Evolutionary conservation across 2,113 vertebrate genomes (phyloP), one percentile per base, ranked within the genome.

Genomic region (Heterotis niloticus): DNA sequence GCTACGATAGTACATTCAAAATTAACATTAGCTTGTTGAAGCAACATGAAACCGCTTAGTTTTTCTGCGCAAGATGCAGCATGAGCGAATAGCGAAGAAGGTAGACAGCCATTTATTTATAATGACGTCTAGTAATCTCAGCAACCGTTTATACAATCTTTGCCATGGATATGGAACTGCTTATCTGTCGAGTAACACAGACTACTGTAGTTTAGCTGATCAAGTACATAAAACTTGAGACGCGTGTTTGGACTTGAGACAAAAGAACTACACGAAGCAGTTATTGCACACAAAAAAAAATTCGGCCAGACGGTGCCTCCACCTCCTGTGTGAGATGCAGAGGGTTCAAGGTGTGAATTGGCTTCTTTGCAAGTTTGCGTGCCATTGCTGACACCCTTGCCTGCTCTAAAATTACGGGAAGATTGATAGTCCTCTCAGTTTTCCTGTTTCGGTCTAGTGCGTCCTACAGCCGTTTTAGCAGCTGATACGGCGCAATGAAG

Each of bases 391-490:
- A 20, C 51, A 4, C 69, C 51, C 34, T 72, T 51, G 44, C 29
- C 51, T n/a, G 29, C 51, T 72, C 69, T 51, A 72, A 72, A 54
- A 72, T 51, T 34, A 72, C 69, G 23, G 51, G 20, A 72, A 52
- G 75, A 77, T 54, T 64, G 54, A 77, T 65, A 20, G 23, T 11
- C 34, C 23, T 56, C 62, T 56, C 64, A 66, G 51, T 26, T 56
- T 17, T n/a, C 64, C 24, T 23, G 64, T 66, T 66, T 64, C 23
- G 64, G 62, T 28, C 44, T 0, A 23, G 34, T 77, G 75, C 34
- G 34, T 20, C n/a, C n/a, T 51, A 52, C 23, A 66, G 75, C 10
- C 75, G 16, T 64, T 77, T 77, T 66, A 77, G n/a, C 62, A 56
- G 75, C 44, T 54, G 64, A 77, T 66, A 66, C 54, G 26, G 4